Percentiles rank a stretch among this genome's conserved stretches.
These are phyloP conservation scores for Tiliacea aurago DNA, from an alignment of 2,888 invertebrate genomes.

Conservation along the genomic window DNA sequence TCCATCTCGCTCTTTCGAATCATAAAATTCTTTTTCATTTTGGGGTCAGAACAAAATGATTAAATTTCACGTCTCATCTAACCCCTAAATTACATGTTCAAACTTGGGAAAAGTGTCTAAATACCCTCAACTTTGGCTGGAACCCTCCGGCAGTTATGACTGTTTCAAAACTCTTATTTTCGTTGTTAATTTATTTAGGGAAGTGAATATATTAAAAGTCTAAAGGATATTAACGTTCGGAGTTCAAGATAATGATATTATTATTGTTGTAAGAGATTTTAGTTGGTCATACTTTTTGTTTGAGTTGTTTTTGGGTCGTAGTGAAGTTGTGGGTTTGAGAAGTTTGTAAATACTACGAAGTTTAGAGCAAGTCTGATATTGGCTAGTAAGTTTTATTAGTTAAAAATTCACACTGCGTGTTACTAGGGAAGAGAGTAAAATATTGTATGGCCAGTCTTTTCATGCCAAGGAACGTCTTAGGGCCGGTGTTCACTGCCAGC, in stretches of 20 bases:
- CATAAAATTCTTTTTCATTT: conserved; percentile 61
- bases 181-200: conserved; percentile 79
- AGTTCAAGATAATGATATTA: conserved; percentile 73
- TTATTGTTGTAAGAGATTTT: conserved; percentile 41
- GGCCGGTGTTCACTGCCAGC: too few relatives aligned
- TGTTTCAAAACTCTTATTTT: conserved; percentile 78
- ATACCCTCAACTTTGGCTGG: conserved; percentile 66
- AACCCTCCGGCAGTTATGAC: conserved; percentile 74
- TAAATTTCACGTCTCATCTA: conserved; percentile 68
- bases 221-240: conserved; percentile 75
- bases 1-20: conserved; percentile 38
- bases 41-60: conserved; percentile 62
- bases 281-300: conserved; percentile 35
- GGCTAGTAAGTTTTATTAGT: neutral
- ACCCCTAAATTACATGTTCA: conserved; percentile 70
- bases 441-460: neutral
- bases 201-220: conserved; percentile 75
- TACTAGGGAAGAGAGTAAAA: too few relatives aligned
- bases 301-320: conserved; percentile 15
- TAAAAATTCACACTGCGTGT: neutral
- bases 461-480: too few relatives aligned
- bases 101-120: conserved; percentile 74
- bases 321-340: neutral
- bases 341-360: conserved; percentile 4
- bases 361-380: neutral